A percentile compares a stretch with the other conserved stretches of the same genome.
phyloP scores from a whole-genome alignment of 2,888 invertebrate species.

The Sinotaia quadrata region DNA sequence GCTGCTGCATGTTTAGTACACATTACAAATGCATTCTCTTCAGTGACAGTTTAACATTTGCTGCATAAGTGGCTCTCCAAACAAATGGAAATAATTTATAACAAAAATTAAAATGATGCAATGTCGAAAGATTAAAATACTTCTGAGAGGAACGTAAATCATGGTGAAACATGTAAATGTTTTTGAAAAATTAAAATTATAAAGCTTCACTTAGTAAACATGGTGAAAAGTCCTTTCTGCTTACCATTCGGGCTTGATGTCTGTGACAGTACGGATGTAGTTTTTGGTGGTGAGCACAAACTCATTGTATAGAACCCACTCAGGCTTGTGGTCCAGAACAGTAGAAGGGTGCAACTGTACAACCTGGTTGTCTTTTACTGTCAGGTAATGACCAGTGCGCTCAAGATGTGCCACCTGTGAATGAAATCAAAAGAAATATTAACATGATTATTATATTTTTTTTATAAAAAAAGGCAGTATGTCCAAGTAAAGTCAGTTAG shows the following conservation, averaged over 20 bases:
- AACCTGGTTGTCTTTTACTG: slow-evolving; percentile 99
- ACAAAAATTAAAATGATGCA: no score
- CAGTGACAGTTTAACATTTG: no score
- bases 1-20: no score
- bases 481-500: no score
- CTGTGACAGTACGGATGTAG: slow-evolving; percentile 98
- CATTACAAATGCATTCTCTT: no score
- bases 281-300: slow-evolving; percentile 99
- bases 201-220: no score
- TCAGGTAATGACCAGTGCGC: slow-evolving; percentile 96
- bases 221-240: no score
- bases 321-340: slow-evolving; percentile 98
- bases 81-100: no score
- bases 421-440: not conserved
- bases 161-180: not conserved
- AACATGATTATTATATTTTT: not conserved
- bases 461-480: no score
- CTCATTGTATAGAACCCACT: slow-evolving; percentile 99
- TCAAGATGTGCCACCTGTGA: slow-evolving; percentile 91
- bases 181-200: not conserved
- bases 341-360: slow-evolving; percentile 99
- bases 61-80: no score
- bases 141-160: not conserved
- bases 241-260: slow-evolving; percentile 91
- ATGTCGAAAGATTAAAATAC: not conserved